phyloP scores from a whole-genome alignment of 2,888 invertebrate genomes.

The Adelognathus sp. region DNA sequence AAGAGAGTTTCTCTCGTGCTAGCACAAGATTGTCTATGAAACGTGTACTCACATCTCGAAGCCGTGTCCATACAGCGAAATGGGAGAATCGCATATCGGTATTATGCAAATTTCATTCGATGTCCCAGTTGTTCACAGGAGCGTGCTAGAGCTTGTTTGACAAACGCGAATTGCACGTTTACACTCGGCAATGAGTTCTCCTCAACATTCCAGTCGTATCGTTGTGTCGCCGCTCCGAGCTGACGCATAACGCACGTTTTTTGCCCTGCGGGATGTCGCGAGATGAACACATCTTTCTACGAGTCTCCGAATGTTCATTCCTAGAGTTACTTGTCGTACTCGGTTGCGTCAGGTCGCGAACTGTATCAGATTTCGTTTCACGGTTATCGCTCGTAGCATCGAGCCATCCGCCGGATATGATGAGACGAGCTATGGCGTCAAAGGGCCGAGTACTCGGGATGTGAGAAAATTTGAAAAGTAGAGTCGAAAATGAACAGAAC shows the following conservation, averaged over 20 bases:
- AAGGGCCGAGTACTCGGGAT: background rate
- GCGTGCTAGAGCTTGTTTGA: slow-evolving; percentile 49
- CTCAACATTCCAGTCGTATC: background rate
- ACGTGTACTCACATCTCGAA: background rate
- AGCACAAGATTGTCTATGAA: background rate
- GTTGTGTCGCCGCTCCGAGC: slow-evolving; percentile 1
- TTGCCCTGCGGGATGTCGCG: background rate
- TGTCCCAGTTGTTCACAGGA: slow-evolving; percentile 62
- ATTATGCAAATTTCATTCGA: slow-evolving; percentile 58
- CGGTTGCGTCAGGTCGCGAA: background rate
- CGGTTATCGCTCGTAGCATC: background rate
- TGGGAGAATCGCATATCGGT: slow-evolving; percentile 59
- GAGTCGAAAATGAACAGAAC: background rate
- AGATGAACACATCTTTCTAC: background rate
- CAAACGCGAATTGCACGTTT: background rate
- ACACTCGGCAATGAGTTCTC: slow-evolving; percentile 25
- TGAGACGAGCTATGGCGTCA: background rate
- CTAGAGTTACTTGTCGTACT: background rate
- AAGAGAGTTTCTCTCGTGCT: background rate
- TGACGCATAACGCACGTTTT: slow-evolving; percentile 6
- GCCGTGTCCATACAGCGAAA: background rate
- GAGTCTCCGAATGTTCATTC: background rate
- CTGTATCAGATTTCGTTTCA: background rate
- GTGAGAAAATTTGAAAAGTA: slow-evolving; percentile 4
- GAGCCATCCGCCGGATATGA: background rate